Percentiles rank a stretch among this genome's conserved stretches.
Conservation (phyloP, 2,888 invertebrate species). For the Microplitis manilae region DNA sequence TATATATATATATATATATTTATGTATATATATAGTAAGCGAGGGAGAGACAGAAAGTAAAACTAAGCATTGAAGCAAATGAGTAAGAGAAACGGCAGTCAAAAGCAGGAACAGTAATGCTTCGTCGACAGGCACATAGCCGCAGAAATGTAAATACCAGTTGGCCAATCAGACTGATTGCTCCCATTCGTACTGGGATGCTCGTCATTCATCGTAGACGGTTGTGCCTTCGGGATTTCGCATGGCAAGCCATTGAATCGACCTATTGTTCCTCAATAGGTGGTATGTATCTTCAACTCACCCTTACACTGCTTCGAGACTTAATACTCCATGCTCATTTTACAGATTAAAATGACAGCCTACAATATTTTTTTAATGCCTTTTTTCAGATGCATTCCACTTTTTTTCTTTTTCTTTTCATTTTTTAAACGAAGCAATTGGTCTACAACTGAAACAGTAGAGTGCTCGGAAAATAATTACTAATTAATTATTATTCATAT, state of each 20-base stretch:
- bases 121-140: constrained; percentile 52
- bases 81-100: constrained; percentile 11
- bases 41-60: constrained; percentile 8
- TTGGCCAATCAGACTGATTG: constrained; percentile 71
- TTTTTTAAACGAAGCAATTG: background rate
- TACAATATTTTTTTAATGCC: background rate
- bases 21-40: constrained; percentile 8
- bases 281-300: constrained; percentile 16
- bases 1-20: constrained; percentile 10
- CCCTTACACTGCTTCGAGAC: background rate
- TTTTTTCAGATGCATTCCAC: background rate
- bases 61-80: constrained; percentile 19
- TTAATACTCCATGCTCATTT: constrained; percentile 2
- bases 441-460: background rate
- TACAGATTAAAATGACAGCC: background rate
- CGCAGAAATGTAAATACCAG: constrained; percentile 68
- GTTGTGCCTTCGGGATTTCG: constrained; percentile 51
- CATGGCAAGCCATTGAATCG: constrained; percentile 28
- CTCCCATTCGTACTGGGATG: constrained; percentile 67
- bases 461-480: background rate
- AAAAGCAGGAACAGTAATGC: constrained; percentile 38
- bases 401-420: background rate
- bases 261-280: constrained; percentile 26
- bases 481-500: background rate
- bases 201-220: constrained; percentile 63